phyloP scores from a whole-genome alignment of 2,113 vertebrate species.

The Corydoras sp. region DNA sequence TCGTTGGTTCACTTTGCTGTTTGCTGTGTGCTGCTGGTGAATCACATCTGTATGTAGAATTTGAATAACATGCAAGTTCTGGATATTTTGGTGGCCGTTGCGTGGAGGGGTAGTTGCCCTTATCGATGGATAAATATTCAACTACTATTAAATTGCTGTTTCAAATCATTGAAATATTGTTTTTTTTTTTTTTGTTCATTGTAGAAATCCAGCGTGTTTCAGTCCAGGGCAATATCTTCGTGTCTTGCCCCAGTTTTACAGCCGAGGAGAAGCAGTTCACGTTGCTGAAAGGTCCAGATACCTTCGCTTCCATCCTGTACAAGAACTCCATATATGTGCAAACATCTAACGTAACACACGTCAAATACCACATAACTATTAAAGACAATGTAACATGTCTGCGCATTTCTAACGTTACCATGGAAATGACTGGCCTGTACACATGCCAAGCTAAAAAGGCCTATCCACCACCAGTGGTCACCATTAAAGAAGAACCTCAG shows the following conservation, averaged over 20 bases:
- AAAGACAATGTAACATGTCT: neutral
- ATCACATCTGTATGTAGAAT: too few species aligned
- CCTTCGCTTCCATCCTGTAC: neutral
- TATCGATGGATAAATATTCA: too few species aligned
- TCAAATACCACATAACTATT: neutral
- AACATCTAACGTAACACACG: neutral
- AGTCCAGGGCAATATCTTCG: neutral
- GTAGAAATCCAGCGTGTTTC: neutral
- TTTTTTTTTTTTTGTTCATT: neutral
- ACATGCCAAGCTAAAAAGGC: constrained; percentile 12
- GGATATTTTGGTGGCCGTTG: too few species aligned
- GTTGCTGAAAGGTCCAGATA: neutral
- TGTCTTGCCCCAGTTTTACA: neutral
- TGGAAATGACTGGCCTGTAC: constrained; percentile 30
- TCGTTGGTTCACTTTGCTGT: too few species aligned
- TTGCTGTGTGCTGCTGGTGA: too few species aligned
- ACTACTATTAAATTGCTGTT: too few species aligned
- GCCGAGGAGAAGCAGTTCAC: neutral
- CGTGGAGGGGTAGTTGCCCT: too few species aligned
- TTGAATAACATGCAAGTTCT: too few species aligned
- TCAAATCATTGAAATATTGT: too few species aligned
- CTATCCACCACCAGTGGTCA: constrained; percentile 31
- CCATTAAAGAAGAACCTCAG: neutral
- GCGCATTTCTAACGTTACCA: neutral
- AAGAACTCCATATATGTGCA: neutral